phyloP scores from a whole-genome alignment of 2,888 invertebrate genomes.

The Lamellibrachia columna region DNA sequence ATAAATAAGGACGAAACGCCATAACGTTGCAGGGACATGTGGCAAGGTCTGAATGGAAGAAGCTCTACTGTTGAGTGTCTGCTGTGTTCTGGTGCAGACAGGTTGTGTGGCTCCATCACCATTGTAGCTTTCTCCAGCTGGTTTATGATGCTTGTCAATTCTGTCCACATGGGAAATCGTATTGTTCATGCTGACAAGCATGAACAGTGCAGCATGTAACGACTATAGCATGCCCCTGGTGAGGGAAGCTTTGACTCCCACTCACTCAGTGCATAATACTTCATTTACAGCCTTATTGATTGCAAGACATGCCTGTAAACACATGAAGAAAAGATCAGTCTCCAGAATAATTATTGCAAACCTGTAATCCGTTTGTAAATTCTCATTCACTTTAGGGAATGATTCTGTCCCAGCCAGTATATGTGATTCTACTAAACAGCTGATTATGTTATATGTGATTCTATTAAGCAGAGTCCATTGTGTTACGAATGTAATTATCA shows the following conservation, averaged over 20 bases:
- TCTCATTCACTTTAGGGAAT: no score
- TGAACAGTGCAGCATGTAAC: not conserved
- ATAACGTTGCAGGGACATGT: no score
- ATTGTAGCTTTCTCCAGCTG: not conserved
- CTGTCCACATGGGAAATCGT: not conserved
- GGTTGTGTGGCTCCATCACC: not conserved
- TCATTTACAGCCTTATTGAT: not conserved
- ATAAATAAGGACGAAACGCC: not conserved
- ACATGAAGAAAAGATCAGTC: not conserved
- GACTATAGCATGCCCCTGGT: not conserved
- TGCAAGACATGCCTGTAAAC: not conserved
- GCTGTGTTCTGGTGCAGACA: not conserved
- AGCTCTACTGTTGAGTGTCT: not conserved
- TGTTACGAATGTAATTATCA: not conserved
- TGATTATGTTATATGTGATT: no score
- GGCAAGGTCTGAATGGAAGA: no score
- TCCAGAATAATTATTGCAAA: no score
- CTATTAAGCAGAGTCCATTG: not conserved
- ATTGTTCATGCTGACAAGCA: not conserved
- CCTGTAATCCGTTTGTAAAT: no score
- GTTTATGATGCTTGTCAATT: not conserved
- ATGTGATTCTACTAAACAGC: no score
- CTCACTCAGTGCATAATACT: not conserved
- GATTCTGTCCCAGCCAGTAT: no score
- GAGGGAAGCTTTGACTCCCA: not conserved